phyloP scores from a whole-genome alignment of 92 coral and sea anemone species.

The Scolanthus callimorphus region DNA sequence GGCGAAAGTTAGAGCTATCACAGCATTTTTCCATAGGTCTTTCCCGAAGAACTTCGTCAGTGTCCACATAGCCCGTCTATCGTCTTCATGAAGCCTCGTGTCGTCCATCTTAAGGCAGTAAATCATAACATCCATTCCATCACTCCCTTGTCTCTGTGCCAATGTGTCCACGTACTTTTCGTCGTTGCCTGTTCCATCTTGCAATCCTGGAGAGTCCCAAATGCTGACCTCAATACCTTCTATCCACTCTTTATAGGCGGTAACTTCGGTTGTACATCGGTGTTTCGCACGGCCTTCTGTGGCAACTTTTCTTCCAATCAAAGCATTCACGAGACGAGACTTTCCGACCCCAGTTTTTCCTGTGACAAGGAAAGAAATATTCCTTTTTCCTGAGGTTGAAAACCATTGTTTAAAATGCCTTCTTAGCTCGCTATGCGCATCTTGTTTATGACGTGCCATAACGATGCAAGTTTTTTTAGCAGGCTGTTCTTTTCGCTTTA shows the following conservation, averaged over 20 bases:
- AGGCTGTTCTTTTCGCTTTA: too few species aligned
- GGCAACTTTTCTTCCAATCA: slow-evolving; percentile 23
- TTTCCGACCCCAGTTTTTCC: slow-evolving; percentile 56
- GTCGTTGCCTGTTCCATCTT: slow-evolving; percentile 36
- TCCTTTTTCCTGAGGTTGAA: too few species aligned
- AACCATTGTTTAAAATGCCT: too few species aligned
- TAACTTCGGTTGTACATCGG: slow-evolving; percentile 4
- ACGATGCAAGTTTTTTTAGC: too few species aligned
- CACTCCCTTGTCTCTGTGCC: neutral
- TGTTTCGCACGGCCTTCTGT: slow-evolving; percentile 6
- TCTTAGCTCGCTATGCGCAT: too few species aligned
- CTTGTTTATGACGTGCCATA: too few species aligned
- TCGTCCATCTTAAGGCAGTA: slow-evolving; percentile 43
- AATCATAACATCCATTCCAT: slow-evolving; percentile 16
- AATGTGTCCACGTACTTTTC: slow-evolving; percentile 13
- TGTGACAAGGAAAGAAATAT: slow-evolving; percentile 9
- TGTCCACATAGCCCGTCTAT: slow-evolving; percentile 16
- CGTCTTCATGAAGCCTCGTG: slow-evolving; percentile 20
- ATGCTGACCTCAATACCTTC: slow-evolving; percentile 17
- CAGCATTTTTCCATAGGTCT: slow-evolving; percentile 39
- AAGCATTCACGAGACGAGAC: slow-evolving; percentile 32
- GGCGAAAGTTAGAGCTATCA: slow-evolving; percentile 43
- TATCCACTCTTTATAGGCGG: neutral
- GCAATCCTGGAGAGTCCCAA: slow-evolving; percentile 44
- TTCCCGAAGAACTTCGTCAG: slow-evolving; percentile 27